Evolutionary conservation across 1,140 invertebrate genomes (phyloP), one percentile per base, ranked within the genome.

Genomic region (Megalonaias nervosa): DNA sequence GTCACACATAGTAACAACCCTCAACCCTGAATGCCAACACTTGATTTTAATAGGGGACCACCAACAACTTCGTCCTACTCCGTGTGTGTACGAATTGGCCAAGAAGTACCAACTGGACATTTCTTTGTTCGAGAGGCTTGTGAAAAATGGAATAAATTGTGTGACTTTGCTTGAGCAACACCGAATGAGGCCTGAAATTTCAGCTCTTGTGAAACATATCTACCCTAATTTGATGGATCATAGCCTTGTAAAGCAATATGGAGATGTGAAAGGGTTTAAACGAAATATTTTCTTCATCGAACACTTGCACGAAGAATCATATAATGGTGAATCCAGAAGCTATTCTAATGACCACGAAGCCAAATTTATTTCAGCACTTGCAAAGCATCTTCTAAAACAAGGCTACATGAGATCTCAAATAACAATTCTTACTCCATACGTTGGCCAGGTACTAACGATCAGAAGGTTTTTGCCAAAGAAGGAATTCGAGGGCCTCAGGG

Each of bases 21-120:
- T 97, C 14, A 94, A 94, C n/a, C 87, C 92, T 57, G 82, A 92
- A 64, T 95, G 95, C 78, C 82, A 97, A 88, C 96, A 97, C 87
- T 91, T 97, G 0, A 96, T 97, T 76, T 91, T 96, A 15, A 95
- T 97, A 80, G 95, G 95, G 90, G 96, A 97, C 88, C 92, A 92
- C 78, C 86, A 92, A 79, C 92, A 92, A 80, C 84, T 92, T 1
- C 84, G 90, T 66, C 92, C 92, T n/a, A 89, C 85, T 72, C 86
- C 92, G 61, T 86, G 84, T 55, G 89, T 90, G 26, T 88, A 88
- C 81, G 72, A 85, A 26, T 81, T 91, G 56, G 85, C 88, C 23
- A 82, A 78, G 26, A 80, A 90, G 12, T 92, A 88, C 75, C 85
- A 89, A 23, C 80, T 92, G 57, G 89, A 92, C 60, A 82, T 91